These are phyloP conservation scores for Deroplatys truncata DNA, from an alignment of 2,888 invertebrate species.

Conservation along the genomic window DNA sequence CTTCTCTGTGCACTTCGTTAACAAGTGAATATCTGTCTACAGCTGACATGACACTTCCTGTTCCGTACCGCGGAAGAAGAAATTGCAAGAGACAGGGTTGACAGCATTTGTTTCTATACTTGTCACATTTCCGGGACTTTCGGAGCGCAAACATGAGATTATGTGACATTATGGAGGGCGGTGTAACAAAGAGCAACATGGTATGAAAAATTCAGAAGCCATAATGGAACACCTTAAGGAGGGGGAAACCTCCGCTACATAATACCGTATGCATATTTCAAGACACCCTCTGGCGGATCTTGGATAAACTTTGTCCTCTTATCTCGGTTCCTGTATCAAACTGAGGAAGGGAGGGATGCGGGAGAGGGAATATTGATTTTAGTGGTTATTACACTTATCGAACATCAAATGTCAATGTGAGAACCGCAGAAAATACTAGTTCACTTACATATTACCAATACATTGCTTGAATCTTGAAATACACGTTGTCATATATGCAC, in stretches of 20 bases:
- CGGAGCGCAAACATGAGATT: background rate
- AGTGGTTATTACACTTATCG: background rate
- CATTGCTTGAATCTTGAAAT: too few relatives aligned
- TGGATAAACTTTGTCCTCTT: background rate
- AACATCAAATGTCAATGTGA: background rate
- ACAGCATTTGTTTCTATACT: background rate
- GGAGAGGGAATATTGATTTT: background rate
- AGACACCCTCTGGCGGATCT: background rate
- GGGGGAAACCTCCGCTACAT: background rate
- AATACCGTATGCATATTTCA: constrained; percentile 9
- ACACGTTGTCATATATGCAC: too few relatives aligned
- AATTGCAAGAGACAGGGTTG: background rate
- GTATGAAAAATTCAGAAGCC: constrained; percentile 8
- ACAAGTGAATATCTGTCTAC: background rate
- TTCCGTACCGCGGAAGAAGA: background rate
- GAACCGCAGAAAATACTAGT: background rate
- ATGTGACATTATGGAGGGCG: background rate
- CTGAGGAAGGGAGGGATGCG: background rate
- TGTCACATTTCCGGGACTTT: background rate
- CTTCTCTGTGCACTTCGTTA: background rate
- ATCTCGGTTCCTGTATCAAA: background rate
- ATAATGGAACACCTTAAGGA: constrained; percentile 1
- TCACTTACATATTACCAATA: background rate
- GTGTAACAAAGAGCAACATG: background rate
- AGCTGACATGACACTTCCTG: background rate